Percentiles rank a stretch among this genome's conserved stretches.
Evolutionary conservation across 2,888 invertebrate genomes (phyloP).

Genomic region (Barypeithes pellucidus): DNA sequence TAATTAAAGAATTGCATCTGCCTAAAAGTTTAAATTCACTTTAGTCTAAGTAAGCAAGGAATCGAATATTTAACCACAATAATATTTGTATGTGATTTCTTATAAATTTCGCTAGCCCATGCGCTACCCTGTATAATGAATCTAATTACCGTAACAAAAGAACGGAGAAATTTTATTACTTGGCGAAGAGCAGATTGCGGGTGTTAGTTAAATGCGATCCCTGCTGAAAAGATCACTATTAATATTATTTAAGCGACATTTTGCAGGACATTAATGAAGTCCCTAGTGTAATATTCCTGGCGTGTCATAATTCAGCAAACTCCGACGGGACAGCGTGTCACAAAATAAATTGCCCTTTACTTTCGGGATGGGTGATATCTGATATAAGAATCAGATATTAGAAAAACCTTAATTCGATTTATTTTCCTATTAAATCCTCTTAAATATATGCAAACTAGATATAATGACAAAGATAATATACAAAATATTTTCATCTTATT

Average conservation of each 20-base stretch:
- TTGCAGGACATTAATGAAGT: constrained; percentile 72
- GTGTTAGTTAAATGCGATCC: constrained; percentile 45
- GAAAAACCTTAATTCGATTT: constrained; percentile 55
- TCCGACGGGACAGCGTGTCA: constrained; percentile 65
- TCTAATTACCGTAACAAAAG: constrained; percentile 49
- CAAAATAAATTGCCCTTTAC: constrained; percentile 67
- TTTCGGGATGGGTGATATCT: constrained; percentile 59
- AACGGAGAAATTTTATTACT: constrained; percentile 45
- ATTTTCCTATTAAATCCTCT: constrained; percentile 39
- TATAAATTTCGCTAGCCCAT: no score
- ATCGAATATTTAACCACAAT: no score
- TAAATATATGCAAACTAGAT: background rate
- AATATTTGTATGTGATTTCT: no score
- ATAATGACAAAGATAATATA: no score
- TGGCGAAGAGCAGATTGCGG: constrained; percentile 56
- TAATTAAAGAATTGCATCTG: no score
- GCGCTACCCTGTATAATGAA: constrained; percentile 38
- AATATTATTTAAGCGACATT: constrained; percentile 72
- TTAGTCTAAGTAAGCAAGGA: no score
- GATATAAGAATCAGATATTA: constrained; percentile 60
- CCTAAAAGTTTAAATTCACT: no score
- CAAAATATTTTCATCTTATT: no score
- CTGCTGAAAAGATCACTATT: constrained; percentile 68
- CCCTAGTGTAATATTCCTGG: constrained; percentile 71
- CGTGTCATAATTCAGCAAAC: constrained; percentile 69